These are phyloP conservation scores for Cyanoramphus novaezelandiae DNA, from an alignment of 2,113 vertebrate genomes.

Conservation along the genomic window DNA sequence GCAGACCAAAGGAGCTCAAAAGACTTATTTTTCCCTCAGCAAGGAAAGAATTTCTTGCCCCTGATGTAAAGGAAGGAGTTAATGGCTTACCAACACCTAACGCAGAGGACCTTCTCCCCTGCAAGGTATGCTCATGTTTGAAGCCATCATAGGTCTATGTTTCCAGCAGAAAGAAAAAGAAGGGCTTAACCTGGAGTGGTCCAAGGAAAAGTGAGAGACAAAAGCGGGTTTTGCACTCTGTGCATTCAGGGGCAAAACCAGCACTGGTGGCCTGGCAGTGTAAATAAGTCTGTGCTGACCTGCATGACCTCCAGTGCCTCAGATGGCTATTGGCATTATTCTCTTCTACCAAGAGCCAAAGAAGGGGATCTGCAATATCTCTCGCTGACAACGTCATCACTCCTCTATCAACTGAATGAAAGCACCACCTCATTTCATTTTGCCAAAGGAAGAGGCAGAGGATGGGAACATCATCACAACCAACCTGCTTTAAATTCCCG, in stretches of 20 bases:
- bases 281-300: accelerated
- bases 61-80: neutral
- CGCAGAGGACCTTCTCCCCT: neutral
- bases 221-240: neutral
- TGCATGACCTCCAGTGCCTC: neutral
- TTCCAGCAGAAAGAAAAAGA: neutral
- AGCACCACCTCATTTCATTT: neutral
- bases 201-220: neutral
- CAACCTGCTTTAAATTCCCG: neutral
- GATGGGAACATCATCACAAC: neutral
- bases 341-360: neutral
- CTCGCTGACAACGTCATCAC: neutral
- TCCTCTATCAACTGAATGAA: neutral
- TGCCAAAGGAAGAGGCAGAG: neutral
- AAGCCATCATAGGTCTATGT: neutral
- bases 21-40: neutral
- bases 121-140: accelerated
- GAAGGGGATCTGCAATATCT: neutral
- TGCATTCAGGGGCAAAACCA: neutral
- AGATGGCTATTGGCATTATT: neutral
- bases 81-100: neutral
- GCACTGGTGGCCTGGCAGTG: neutral
- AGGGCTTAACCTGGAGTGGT: neutral
- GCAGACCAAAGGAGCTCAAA: neutral
- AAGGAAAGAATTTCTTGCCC: neutral